A percentile compares a stretch with the other conserved stretches of the same genome.
Conservation (phyloP, 2,888 invertebrate genomes). For the Scotopteryx bipunctaria region DNA sequence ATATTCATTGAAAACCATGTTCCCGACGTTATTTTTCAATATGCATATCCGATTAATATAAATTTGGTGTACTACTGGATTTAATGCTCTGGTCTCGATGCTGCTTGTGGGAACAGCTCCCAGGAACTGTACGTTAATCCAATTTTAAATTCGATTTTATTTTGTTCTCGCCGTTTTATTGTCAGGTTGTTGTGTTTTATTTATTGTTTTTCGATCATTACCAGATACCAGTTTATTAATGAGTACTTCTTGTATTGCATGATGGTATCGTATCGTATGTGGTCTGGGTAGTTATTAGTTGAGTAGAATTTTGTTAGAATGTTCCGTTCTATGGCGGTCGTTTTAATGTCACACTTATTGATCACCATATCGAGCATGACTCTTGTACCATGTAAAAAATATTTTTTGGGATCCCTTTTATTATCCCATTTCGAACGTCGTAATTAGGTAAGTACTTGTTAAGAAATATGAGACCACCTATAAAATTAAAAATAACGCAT, state of each 20-base stretch:
- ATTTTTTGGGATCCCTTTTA: too few species aligned
- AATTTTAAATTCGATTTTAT: conserved; percentile 50
- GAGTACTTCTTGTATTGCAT: conserved; percentile 34
- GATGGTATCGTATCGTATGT: conserved; percentile 24
- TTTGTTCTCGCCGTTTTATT: conserved; percentile 38
- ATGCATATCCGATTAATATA: conserved; percentile 47
- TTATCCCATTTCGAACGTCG: too few species aligned
- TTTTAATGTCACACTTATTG: conserved; percentile 5
- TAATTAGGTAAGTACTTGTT: too few species aligned
- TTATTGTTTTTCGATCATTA: conserved; percentile 34
- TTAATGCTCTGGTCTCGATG: conserved; percentile 60
- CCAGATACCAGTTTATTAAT: conserved; percentile 41
- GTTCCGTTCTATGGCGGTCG: conserved; percentile 10
- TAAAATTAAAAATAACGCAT: too few species aligned
- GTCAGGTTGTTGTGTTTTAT: conserved; percentile 35
- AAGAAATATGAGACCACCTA: too few species aligned
- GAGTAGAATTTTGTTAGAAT: conserved; percentile 35
- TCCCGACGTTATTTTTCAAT: conserved; percentile 36
- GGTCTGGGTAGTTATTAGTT: conserved; percentile 24
- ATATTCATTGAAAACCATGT: conserved; percentile 38
- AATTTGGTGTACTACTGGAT: conserved; percentile 49
- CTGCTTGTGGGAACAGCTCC: conserved; percentile 69
- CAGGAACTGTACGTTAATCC: conserved; percentile 71
- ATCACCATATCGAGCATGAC: conserved; percentile 21
- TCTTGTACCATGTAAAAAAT: too few species aligned